These are phyloP conservation scores for Mungos mungo DNA, from an alignment of 2,113 vertebrate species.

Conservation along the genomic window DNA sequence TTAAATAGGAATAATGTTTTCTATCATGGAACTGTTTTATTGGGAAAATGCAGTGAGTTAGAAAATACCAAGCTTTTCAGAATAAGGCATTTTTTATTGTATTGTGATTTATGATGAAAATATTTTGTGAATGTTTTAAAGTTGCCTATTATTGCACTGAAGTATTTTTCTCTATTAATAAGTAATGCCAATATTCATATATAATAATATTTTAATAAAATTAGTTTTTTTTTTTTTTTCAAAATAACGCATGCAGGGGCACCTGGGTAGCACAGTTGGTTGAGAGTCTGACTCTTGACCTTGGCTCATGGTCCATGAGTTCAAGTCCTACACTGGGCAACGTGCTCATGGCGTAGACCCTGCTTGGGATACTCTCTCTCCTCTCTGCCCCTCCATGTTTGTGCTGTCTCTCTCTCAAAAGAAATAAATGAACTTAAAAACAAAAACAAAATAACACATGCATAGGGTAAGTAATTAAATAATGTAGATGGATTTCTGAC, in stretches of 20 bases:
- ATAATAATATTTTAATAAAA: neutral
- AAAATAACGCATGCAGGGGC: too few relatives aligned
- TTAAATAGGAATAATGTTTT: neutral
- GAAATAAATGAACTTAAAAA: too few relatives aligned
- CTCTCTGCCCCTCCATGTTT: too few relatives aligned
- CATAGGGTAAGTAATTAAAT: neutral
- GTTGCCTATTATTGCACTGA: neutral
- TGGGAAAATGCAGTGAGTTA: neutral
- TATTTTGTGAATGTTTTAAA: neutral
- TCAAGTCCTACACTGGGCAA: too few relatives aligned
- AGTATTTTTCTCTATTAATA: slow-evolving; percentile 4
- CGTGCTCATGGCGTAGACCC: too few relatives aligned
- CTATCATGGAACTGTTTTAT: neutral
- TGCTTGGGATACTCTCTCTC: too few relatives aligned
- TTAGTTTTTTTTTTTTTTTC: neutral
- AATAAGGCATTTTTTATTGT: neutral
- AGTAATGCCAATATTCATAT: neutral
- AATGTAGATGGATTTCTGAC: neutral
- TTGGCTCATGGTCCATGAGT: too few relatives aligned
- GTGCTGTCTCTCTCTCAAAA: too few relatives aligned
- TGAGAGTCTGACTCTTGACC: too few relatives aligned
- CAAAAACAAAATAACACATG: neutral
- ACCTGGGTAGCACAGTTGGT: too few relatives aligned
- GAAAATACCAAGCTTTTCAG: slow-evolving; percentile 34
- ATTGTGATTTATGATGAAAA: slow-evolving; percentile 3